Evolutionary conservation across 2,888 invertebrate genomes (phyloP).

Genomic region (Gari tellinella): DNA sequence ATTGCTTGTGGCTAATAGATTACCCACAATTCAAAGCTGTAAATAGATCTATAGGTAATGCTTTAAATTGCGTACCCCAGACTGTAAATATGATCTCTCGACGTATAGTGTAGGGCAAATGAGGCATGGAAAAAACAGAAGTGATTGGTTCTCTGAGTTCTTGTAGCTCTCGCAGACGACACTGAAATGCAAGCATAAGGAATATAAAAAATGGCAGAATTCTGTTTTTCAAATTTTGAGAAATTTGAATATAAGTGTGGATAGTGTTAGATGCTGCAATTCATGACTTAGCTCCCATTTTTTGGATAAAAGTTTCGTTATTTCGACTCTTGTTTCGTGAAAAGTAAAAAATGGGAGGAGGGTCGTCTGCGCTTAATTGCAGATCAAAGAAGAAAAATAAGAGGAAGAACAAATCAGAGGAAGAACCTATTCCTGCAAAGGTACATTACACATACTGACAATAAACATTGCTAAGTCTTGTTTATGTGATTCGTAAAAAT

Average conservation of each 20-base stretch:
- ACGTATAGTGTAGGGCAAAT: slow-evolving; percentile 32
- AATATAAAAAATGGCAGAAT: too few relatives aligned
- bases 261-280: too few relatives aligned
- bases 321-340: not conserved
- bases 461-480: too few relatives aligned
- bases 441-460: too few relatives aligned
- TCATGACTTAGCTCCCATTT: too few relatives aligned
- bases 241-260: too few relatives aligned
- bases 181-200: slow-evolving; percentile 2
- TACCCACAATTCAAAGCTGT: slow-evolving; percentile 26
- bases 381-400: slow-evolving; percentile 54
- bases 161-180: slow-evolving; percentile 19
- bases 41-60: slow-evolving; percentile 23
- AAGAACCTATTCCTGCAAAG: not conserved
- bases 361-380: slow-evolving; percentile 52
- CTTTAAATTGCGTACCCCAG: slow-evolving; percentile 8
- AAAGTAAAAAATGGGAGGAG: slow-evolving; percentile 50
- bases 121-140: slow-evolving; percentile 48
- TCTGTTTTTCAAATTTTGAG: too few relatives aligned
- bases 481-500: too few relatives aligned
- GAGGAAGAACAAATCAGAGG: slow-evolving; percentile 14
- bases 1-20: slow-evolving; percentile 33
- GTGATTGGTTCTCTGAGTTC: slow-evolving; percentile 36
- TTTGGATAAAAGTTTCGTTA: slow-evolving; percentile 2
- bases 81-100: slow-evolving; percentile 40